Base-by-base conservation (phyloP, 30 jellyfish, hydroid and myxozoan genomes). In the Hydractinia echinata region DNA sequence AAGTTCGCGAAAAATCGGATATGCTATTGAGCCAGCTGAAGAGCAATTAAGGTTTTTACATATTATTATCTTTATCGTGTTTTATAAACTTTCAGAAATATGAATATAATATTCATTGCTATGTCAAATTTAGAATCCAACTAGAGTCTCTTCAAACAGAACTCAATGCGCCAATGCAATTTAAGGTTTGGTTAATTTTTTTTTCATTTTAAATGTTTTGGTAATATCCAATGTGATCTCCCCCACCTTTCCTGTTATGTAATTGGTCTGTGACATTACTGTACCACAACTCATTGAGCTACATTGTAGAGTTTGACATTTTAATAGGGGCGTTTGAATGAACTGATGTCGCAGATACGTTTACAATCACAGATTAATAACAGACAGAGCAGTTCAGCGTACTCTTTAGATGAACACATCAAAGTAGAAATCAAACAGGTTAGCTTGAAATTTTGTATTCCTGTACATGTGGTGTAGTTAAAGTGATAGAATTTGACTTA, bases 11-110 rank as follows among this genome's bases (percentile, higher is more conserved):
- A 82, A 86, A 60, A 74, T 76, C 53, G 97, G 97, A 7, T 91
- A 85, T 78, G 94, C 97, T 10, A 91, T 91, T 30, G 97, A 91
- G 54, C 97, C 97, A 13, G 96, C 86, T 16, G 97, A 91, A 67
- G 97, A 91, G 55, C 97, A 91, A 58, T 61, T 91, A 11, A 79
- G 96, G 97, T 85, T 5, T 50, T 20, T 20, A 67, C 11, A 67
- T 0, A 1, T 10, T 10, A 21, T 67, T 4, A 16, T 67, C n/a
- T n/a, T n/a, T n/a, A n/a, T n/a, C n/a, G 20, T 67, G 1, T 10
- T 13, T 67, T 0, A 13, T 0, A 20, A 67, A 13, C 19, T 10
- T 67, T 67, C 1, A 13, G 78, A 10, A 16, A 20, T 67, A 48
- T 13, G 19, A 67, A 67, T 67, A 4, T 67, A 10, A 67, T 67